A percentile compares a stretch with the other conserved stretches of the same genome.
phyloP scores from a whole-genome alignment of 2,113 vertebrate species.

The Chelonoidis abingdonii region DNA sequence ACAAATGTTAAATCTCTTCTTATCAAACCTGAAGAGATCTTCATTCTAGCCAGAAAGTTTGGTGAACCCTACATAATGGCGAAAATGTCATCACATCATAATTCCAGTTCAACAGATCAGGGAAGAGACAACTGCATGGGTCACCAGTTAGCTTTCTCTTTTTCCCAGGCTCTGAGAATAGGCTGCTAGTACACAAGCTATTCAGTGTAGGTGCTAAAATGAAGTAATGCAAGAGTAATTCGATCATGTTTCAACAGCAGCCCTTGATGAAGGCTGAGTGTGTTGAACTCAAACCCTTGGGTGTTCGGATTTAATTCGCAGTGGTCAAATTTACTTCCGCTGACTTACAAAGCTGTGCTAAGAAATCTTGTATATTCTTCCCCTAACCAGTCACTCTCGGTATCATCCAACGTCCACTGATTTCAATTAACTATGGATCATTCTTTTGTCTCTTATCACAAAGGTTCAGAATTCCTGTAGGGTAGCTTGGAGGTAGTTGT shows the following conservation, averaged over 20 bases:
- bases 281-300: not conserved
- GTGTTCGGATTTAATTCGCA: not conserved
- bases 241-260: not conserved
- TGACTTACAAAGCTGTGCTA: no score
- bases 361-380: not conserved
- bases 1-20: no score
- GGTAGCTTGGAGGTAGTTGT: not conserved
- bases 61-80: not conserved
- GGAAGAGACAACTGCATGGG: not conserved
- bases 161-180: not conserved
- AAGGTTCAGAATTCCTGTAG: not conserved
- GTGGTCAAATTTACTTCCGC: not conserved
- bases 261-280: not conserved
- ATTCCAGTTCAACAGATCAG: not conserved
- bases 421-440: accelerated
- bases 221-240: not conserved
- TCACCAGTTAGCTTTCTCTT: not conserved
- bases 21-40: not conserved
- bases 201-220: not conserved
- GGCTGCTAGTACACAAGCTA: not conserved
- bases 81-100: not conserved
- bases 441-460: accelerated
- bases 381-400: accelerated
- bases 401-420: not conserved
- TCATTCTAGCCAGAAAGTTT: not conserved